phyloP scores from a whole-genome alignment of 2,113 vertebrate species.

The Piliocolobus tephrosceles region DNA sequence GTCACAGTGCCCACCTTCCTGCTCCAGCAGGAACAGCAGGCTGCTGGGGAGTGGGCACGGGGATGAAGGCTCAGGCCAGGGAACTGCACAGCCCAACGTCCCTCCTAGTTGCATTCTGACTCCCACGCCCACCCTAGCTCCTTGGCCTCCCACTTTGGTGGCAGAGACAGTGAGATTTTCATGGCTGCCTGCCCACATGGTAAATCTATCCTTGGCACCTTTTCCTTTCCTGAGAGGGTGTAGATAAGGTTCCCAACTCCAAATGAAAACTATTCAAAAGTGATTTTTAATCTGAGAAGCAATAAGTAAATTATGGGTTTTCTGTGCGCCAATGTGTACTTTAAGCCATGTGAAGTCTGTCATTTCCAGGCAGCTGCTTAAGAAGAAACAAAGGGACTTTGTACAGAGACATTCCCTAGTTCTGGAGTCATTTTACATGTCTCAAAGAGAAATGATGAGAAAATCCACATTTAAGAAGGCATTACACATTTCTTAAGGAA shows the following conservation, averaged over 20 bases:
- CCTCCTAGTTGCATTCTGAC: background rate
- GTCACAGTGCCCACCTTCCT: background rate
- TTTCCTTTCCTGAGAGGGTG: background rate
- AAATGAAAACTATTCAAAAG: conserved; percentile 38
- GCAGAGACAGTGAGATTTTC: background rate
- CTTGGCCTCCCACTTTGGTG: background rate
- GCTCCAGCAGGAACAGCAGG: background rate
- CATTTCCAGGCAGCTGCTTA: conserved; percentile 86
- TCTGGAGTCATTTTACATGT: conserved; percentile 77
- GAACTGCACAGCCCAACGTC: background rate
- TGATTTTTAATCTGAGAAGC: conserved; percentile 57
- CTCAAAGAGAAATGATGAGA: conserved; percentile 71
- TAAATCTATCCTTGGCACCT: background rate
- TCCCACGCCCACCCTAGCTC: background rate
- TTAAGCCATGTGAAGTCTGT: conserved; percentile 76
- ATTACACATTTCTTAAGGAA: conserved; percentile 36
- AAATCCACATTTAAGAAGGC: conserved; percentile 64
- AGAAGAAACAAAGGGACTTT: conserved; percentile 85
- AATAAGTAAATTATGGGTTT: conserved; percentile 64
- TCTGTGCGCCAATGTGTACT: conserved; percentile 53
- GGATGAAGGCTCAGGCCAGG: background rate
- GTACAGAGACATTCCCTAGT: conserved; percentile 83
- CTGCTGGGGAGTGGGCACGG: background rate
- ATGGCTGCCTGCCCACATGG: background rate
- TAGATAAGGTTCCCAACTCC: background rate